A percentile compares a stretch with the other conserved stretches of the same genome.
Conservation (phyloP, 2,888 invertebrate species). For the Synanthedon formicaeformis region DNA sequence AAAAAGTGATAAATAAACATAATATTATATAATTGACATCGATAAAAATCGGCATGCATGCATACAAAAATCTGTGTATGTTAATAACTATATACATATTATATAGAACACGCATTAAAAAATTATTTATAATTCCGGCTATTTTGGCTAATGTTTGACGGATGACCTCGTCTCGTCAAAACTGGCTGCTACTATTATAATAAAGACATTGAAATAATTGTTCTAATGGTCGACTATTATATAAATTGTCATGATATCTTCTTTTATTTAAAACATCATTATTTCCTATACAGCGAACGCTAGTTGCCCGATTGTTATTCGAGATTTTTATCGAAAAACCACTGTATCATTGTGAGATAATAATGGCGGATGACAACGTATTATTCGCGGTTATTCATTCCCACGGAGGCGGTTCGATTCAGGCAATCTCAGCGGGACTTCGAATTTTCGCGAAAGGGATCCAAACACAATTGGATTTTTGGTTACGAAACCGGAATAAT, state of each 20-base stretch:
- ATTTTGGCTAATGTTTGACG: constrained; percentile 23
- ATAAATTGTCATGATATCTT: constrained; percentile 45
- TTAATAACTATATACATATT: no score
- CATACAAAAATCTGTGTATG: no score
- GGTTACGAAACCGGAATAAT: constrained; percentile 69
- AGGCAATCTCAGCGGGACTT: constrained; percentile 64
- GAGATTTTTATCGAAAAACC: constrained; percentile 65
- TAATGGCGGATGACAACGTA: constrained; percentile 68
- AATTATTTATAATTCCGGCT: constrained; percentile 41
- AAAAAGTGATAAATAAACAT: no score
- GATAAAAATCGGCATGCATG: no score
- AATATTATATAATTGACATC: no score
- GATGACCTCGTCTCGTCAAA: neutral
- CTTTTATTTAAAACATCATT: constrained; percentile 53
- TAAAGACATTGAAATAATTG: constrained; percentile 58
- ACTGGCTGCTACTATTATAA: constrained; percentile 19
- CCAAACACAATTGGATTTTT: constrained; percentile 67
- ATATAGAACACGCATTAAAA: constrained; percentile 9
- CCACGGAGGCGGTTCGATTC: constrained; percentile 42
- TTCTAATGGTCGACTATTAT: constrained; percentile 45
- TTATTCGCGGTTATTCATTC: constrained; percentile 66
- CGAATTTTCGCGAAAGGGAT: constrained; percentile 59
- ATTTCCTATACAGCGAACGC: constrained; percentile 16
- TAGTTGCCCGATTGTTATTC: constrained; percentile 49
- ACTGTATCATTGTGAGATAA: constrained; percentile 69